Evolutionary conservation across 2,888 invertebrate genomes (phyloP).

Genomic region (Athetis lepigone): DNA sequence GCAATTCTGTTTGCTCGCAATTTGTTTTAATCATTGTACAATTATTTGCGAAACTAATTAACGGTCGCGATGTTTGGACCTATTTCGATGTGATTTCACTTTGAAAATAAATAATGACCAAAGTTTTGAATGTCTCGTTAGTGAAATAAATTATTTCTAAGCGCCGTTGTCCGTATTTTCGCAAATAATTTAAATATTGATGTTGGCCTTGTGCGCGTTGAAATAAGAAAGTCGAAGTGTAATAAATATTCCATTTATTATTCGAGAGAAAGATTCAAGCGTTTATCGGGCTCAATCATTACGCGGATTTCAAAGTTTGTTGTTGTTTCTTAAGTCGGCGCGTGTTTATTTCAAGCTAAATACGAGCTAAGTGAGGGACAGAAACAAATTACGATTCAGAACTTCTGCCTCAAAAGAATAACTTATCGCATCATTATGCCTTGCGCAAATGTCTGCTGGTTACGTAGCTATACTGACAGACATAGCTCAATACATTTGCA

Average conservation of each 20-base stretch:
- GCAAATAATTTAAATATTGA: slow-evolving; percentile 27
- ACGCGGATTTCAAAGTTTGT: slow-evolving; percentile 13
- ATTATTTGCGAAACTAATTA: slow-evolving; percentile 13
- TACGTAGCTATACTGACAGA: neutral
- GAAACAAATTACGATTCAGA: slow-evolving; percentile 6
- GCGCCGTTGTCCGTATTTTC: slow-evolving; percentile 24
- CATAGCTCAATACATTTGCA: neutral
- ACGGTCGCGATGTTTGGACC: neutral
- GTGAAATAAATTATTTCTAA: slow-evolving; percentile 5
- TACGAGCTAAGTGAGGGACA: slow-evolving; percentile 2
- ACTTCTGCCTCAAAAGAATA: slow-evolving; percentile 2
- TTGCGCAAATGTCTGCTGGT: neutral
- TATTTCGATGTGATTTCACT: slow-evolving; percentile 2
- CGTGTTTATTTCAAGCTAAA: slow-evolving; percentile 3
- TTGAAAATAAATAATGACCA: slow-evolving; percentile 17
- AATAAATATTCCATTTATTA: slow-evolving; percentile 43
- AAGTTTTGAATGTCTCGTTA: slow-evolving; percentile 14
- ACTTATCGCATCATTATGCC: neutral
- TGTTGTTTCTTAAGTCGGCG: neutral
- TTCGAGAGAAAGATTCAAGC: slow-evolving; percentile 25
- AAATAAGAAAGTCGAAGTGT: slow-evolving; percentile 22
- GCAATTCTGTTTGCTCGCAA: slow-evolving; percentile 19
- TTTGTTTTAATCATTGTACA: slow-evolving; percentile 12
- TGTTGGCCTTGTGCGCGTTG: slow-evolving; percentile 23
- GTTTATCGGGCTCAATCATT: slow-evolving; percentile 24